phyloP scores from a whole-genome alignment of 2,797 vertebrate genomes.

The Allobates femoralis region DNA sequence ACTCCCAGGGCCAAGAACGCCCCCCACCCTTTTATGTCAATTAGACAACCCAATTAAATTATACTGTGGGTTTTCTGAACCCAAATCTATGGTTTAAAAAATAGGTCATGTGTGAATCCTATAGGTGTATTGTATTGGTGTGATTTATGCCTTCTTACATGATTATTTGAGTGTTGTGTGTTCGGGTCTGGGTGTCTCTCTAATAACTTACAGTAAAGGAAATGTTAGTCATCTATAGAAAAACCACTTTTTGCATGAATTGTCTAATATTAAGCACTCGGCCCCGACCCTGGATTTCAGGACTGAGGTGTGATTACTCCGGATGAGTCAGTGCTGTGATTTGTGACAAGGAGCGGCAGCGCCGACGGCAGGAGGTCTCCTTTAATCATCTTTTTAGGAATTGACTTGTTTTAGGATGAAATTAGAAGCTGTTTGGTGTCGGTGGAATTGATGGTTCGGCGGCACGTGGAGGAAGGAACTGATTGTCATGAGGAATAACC shows the following conservation, averaged over 20 bases:
- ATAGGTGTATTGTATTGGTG: too few relatives aligned
- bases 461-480: background rate
- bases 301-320: constrained; percentile 5
- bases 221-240: background rate
- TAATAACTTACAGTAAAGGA: background rate
- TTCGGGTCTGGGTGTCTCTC: background rate
- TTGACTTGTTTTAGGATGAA: constrained; percentile 26
- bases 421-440: constrained; percentile 43
- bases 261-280: background rate
- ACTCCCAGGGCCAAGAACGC: too few relatives aligned
- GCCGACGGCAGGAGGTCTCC: constrained; percentile 7
- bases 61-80: too few relatives aligned
- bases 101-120: too few relatives aligned
- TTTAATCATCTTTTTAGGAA: constrained; percentile 49
- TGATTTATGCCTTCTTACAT: too few relatives aligned
- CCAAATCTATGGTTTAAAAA: too few relatives aligned
- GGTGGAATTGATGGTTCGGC: constrained; percentile 14
- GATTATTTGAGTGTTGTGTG: too few relatives aligned
- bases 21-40: too few relatives aligned
- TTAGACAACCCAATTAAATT: too few relatives aligned
- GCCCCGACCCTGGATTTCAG: background rate
- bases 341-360: background rate
- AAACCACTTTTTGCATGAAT: background rate
- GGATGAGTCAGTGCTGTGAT: constrained; percentile 35
- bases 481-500: background rate